phyloP scores from a whole-genome alignment of 2,797 vertebrate genomes.

The Lepus townsendii region DNA sequence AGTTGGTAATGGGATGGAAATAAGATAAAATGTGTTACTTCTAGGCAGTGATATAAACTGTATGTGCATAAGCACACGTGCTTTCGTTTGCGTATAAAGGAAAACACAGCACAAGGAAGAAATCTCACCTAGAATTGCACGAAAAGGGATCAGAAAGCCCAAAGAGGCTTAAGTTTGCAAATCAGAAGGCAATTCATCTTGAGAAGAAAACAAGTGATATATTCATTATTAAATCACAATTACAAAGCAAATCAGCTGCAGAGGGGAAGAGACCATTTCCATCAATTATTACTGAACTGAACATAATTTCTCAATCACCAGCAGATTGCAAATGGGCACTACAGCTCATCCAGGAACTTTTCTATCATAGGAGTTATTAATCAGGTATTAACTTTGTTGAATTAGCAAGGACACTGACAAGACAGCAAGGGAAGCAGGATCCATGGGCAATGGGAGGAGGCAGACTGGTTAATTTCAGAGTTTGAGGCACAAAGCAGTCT shows the following conservation, averaged over 20 bases:
- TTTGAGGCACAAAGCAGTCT: background rate
- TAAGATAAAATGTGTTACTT: background rate
- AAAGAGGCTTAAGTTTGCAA: constrained; percentile 65
- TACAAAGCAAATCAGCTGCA: constrained; percentile 88
- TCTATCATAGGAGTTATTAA: constrained; percentile 84
- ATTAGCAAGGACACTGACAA: constrained; percentile 80
- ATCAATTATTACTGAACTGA: constrained; percentile 89
- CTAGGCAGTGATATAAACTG: background rate
- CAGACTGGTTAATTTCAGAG: constrained; percentile 64
- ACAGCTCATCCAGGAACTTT: constrained; percentile 81
- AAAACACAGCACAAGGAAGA: constrained; percentile 8
- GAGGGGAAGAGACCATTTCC: constrained; percentile 86
- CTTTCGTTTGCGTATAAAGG: background rate
- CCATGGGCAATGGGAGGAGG: background rate
- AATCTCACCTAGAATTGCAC: constrained; percentile 19
- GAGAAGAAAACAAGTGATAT: constrained; percentile 86
- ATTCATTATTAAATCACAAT: constrained; percentile 88
- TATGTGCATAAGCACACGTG: too few relatives aligned
- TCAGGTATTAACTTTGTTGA: constrained; percentile 85
- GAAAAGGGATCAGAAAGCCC: constrained; percentile 48
- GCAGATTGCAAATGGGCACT: constrained; percentile 83
- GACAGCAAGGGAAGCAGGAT: background rate
- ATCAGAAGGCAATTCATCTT: constrained; percentile 85
- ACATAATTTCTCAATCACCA: constrained; percentile 85
- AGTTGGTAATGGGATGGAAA: background rate